phyloP scores from a whole-genome alignment of 2,797 vertebrate species.

The Odontamblyopus rebecca region DNA sequence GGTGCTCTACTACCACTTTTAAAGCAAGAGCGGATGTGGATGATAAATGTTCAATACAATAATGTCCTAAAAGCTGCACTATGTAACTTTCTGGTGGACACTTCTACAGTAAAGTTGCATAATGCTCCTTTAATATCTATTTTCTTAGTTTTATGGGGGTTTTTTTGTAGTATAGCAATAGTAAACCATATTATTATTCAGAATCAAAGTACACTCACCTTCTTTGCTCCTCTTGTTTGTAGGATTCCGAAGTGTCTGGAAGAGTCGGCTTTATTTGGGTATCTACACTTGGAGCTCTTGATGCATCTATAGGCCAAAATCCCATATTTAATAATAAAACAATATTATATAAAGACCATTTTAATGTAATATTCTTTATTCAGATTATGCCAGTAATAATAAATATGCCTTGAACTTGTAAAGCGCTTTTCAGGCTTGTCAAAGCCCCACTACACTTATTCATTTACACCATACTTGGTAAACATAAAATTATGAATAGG shows the following conservation, averaged over 20 bases:
- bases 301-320: constrained; percentile 37
- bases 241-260: constrained; percentile 24
- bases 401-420: no score
- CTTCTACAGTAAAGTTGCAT: no score
- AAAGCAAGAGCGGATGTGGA: neutral
- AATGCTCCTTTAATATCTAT: no score
- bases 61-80: no score
- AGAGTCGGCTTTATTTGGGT: constrained; percentile 23
- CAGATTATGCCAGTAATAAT: neutral
- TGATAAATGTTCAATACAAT: neutral
- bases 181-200: no score
- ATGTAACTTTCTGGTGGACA: no score
- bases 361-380: neutral
- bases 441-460: no score
- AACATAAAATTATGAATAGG: no score
- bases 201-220: constrained; percentile 46
- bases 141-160: no score
- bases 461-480: no score
- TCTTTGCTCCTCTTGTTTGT: constrained; percentile 52
- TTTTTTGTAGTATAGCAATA: neutral
- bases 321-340: neutral
- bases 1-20: neutral
- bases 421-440: no score
- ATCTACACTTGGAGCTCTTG: constrained; percentile 29
- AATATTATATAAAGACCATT: neutral